Base-by-base conservation (phyloP, 2,888 invertebrate species). In the Drosophila nigritarsus region DNA sequence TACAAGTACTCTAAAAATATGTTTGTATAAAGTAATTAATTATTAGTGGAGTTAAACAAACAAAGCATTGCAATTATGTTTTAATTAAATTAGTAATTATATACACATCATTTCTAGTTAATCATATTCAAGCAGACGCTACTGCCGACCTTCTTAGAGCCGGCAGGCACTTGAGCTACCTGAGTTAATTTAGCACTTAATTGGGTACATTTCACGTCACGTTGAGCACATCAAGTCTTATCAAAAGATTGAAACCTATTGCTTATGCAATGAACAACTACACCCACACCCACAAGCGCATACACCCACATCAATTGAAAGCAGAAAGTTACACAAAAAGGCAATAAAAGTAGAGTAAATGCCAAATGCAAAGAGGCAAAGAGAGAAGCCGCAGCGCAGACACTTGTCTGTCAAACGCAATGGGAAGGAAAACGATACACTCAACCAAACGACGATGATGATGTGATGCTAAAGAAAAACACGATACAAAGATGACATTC, bases 161-260 rank as follows among this genome's bases (percentile, higher is more conserved):
- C 45, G 48, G 9, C 11, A 65, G 42, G 40, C 20, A 38, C 48
- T 64, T 30, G 40, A 50, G 56, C 29, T 62, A 73, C 74, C 70
- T 77, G 61, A 54, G 71, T 67, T 69, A 62, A 72, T 66, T 82
- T 75, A 73, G 67, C 85, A 80, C 74, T 78, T 82, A 84, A 84
- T 84, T 85, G 85, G 73, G 51, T 67, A 71, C 75, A 82, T 82
- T 87, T 87, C 65, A 82, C 88, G 75, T 74, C 78, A 80, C 83
- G 75, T 84, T 84, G 69, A 65, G 59, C 82, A 76, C 79, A 79
- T 82, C 71, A 75, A 75, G 68, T 73, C 79, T 78, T 78, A 84
- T 75, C 82, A 82, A 72, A 56, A 71, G 82, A 81, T 84, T 78
- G 78, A 78, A 77, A 62, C 67, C 60, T 53, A 60, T 75, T 60